Conservation (phyloP, 53 echinoderm and acorn worm genomes). For the Luidia sarsii region DNA sequence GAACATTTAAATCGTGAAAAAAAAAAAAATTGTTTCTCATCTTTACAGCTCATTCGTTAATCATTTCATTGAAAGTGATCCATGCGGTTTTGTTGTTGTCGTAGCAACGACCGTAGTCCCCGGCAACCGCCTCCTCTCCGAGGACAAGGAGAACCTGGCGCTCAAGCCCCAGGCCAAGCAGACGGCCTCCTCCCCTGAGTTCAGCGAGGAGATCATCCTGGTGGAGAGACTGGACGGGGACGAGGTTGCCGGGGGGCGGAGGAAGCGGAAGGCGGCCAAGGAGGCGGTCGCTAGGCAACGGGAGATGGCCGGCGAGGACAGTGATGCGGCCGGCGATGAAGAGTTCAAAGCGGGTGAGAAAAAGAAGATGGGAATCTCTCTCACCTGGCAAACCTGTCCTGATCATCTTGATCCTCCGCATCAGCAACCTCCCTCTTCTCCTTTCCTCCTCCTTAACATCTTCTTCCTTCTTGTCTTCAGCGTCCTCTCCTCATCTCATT, state of each 20-base stretch:
- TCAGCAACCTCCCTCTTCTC: too few relatives aligned
- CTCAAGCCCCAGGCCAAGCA: not conserved
- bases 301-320: constrained; percentile 55
- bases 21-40: too few relatives aligned
- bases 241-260: constrained; percentile 32
- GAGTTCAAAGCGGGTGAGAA: constrained; percentile 69
- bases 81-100: too few relatives aligned
- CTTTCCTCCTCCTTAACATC: too few relatives aligned
- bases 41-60: too few relatives aligned
- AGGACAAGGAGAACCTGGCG: constrained; percentile 44
- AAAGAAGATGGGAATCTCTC: too few relatives aligned
- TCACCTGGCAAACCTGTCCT: too few relatives aligned
- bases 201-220: constrained; percentile 39
- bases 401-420: too few relatives aligned
- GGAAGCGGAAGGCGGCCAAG: constrained; percentile 69
- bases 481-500: too few relatives aligned
- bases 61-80: too few relatives aligned
- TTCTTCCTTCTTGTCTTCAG: too few relatives aligned
- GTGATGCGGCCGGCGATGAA: constrained; percentile 39
- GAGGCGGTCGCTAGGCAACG: constrained; percentile 75
- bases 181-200: constrained; percentile 14
- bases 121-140: not conserved
- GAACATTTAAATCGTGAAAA: too few relatives aligned
- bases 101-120: not conserved
- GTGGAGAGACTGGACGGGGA: constrained; percentile 64